phyloP scores from a whole-genome alignment of 30 jellyfish, hydroid and myxozoan species.

The Hydractinia symbiolongicarpus region DNA sequence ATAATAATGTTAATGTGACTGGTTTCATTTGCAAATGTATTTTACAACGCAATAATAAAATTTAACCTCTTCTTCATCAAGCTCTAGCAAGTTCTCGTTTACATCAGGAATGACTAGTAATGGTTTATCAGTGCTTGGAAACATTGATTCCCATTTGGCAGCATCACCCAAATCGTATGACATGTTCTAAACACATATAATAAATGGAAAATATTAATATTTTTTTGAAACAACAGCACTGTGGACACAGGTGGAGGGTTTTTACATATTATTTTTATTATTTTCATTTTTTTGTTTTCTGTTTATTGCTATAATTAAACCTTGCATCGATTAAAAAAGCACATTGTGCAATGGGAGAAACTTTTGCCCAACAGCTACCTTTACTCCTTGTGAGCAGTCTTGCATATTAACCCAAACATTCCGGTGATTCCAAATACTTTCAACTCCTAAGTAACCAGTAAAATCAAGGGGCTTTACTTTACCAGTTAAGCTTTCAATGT shows the following conservation, averaged over 20 bases:
- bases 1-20: too few species aligned
- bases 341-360: not conserved
- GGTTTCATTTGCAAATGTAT: too few species aligned
- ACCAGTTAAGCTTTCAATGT: slow-evolving; percentile 88
- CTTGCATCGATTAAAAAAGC: not conserved
- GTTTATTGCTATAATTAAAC: not conserved
- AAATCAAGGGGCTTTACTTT: slow-evolving; percentile 67
- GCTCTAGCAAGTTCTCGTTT: slow-evolving; percentile 56
- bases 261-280: too few species aligned
- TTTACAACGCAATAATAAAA: too few species aligned
- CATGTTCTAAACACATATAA: slow-evolving; percentile 38
- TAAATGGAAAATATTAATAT: too few species aligned
- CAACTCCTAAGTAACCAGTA: slow-evolving; percentile 81
- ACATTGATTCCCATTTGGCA: slow-evolving; percentile 88
- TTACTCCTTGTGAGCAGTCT: slow-evolving; percentile 93
- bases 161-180: slow-evolving; percentile 92
- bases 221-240: too few species aligned
- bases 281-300: not conserved
- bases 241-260: too few species aligned
- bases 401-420: slow-evolving; percentile 96
- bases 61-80: slow-evolving; percentile 79
- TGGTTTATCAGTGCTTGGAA: slow-evolving; percentile 78
- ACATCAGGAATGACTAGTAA: slow-evolving; percentile 55
- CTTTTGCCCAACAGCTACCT: slow-evolving; percentile 28
- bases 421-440: slow-evolving; percentile 77